Evolutionary conservation across 2,113 vertebrate species (phyloP).

Genomic region (Naja naja): DNA sequence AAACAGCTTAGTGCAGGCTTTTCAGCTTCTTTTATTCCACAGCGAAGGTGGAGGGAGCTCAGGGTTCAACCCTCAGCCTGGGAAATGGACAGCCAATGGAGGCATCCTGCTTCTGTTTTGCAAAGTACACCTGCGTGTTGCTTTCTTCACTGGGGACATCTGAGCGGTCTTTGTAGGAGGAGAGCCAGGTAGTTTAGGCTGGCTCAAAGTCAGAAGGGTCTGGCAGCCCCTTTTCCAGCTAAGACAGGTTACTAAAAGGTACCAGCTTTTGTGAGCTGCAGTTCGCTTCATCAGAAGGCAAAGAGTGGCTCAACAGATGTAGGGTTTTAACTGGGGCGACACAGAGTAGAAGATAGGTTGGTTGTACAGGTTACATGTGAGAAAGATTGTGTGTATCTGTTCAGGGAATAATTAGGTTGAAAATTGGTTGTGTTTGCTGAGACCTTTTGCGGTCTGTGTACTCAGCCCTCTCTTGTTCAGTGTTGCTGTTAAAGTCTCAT

Average conservation of each 20-base stretch:
- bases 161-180: not conserved
- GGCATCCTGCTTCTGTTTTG: not conserved
- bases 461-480: not conserved
- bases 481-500: not conserved
- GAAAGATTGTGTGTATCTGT: not conserved
- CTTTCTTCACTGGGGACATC: not conserved
- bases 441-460: not conserved
- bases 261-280: not conserved
- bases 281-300: not conserved
- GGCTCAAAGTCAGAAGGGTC: not conserved
- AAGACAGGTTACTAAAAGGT: not conserved
- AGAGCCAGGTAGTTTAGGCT: not conserved
- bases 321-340: not conserved
- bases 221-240: not conserved
- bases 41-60: not conserved
- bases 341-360: not conserved
- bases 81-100: not conserved
- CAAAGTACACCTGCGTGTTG: not conserved
- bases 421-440: not conserved
- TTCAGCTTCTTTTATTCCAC: constrained; percentile 64
- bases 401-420: not conserved
- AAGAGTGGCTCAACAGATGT: not conserved
- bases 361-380: not conserved
- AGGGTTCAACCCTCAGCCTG: not conserved
- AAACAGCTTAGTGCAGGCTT: constrained; percentile 54